Evolutionary conservation across 2,113 vertebrate species (phyloP), one percentile per base, ranked within the genome.

Genomic region (Otis tarda): DNA sequence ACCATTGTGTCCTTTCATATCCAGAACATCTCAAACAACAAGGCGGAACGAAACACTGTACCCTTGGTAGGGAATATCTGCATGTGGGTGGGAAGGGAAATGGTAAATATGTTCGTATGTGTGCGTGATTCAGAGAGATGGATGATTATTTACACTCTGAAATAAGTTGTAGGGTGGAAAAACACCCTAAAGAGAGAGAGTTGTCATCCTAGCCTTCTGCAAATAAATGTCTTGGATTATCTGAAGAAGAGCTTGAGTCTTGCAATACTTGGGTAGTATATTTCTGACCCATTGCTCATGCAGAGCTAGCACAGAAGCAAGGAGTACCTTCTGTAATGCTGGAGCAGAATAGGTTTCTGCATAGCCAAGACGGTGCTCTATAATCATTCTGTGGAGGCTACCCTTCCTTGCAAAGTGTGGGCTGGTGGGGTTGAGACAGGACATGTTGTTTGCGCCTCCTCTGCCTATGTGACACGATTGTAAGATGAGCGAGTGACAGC

Each of bases 1-100:
- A 99, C 99, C 64, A 99, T 99, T 1, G 99, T 99, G 95, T 98
- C 98, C 98, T 99, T 99, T 98, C 99, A 99, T 95, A 99, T 99
- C 98, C 99, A 99, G 98, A 99, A 99, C 98, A 99, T 99, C 98
- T 99, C 99, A 90, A 99, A 98, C 97, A 98, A 98, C 98, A 99
- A 99, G 98, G 97, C 97, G 15, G 98, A 99, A 95, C 98, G 99
- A 97, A 99, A 98, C 97, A 98, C 99, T 97, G 98, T 98, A 92
- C 98, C 99, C 65, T 97, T 99, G 99, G 99, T 99, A 99, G 96
- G 98, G 80, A 70, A n/a, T 64, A 74, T 85, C 35, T 94, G 49
- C 57, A 41, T 64, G 65, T 75, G 84, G 87, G 56, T 71, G 89
- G 75, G 83, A 56, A 74, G 69, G 70, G 52, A 50, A 43, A 31